Conservation (phyloP, 2,888 invertebrate species). For the Pherbina coryleti region DNA sequence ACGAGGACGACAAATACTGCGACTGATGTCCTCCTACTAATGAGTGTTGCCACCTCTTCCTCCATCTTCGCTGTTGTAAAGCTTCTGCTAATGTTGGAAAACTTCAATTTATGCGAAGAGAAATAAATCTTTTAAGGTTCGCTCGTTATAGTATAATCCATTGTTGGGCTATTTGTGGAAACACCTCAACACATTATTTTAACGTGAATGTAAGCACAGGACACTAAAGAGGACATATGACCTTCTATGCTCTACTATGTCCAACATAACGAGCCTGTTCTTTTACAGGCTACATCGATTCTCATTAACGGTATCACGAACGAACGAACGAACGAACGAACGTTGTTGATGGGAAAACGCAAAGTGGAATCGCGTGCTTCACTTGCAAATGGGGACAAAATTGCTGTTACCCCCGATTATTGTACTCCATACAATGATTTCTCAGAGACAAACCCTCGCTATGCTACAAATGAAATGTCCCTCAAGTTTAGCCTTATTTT, state of each 20-base stretch:
- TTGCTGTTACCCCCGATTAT: background rate
- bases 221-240: background rate
- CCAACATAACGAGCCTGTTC: background rate
- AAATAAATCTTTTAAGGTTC: conserved; percentile 55
- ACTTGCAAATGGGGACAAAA: conserved; percentile 27
- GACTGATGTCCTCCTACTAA: conserved; percentile 20
- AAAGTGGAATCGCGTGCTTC: conserved; percentile 38
- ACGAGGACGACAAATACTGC: background rate
- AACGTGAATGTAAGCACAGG: conserved; percentile 15
- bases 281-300: conserved; percentile 42
- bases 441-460: background rate
- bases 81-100: conserved; percentile 39
- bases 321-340: background rate
- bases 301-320: conserved; percentile 43
- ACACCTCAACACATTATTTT: conserved; percentile 58
- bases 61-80: conserved; percentile 34
- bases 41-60: conserved; percentile 38
- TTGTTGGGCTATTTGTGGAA: conserved; percentile 58
- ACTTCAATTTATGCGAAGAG: conserved; percentile 52
- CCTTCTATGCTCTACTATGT: background rate
- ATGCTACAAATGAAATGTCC: conserved; percentile 39
- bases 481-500: conserved; percentile 22
- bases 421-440: background rate
- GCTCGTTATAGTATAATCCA: conserved; percentile 49
- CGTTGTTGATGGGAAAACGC: background rate